Evolutionary conservation across 2,113 vertebrate species (phyloP), one percentile per base, ranked within the genome.

Genomic region (Plotosus lineatus): DNA sequence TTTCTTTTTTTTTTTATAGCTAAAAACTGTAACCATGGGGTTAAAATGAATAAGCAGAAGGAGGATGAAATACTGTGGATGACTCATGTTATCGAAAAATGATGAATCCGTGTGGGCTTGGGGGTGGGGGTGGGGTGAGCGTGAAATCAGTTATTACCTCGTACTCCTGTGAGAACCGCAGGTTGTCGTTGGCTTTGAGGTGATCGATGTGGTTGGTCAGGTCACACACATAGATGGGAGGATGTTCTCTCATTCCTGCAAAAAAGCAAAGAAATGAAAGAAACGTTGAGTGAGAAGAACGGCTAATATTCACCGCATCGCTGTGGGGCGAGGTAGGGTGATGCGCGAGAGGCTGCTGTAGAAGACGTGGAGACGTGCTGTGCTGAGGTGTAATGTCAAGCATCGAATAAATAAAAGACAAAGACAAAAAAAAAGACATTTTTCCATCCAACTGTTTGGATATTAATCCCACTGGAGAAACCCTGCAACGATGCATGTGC

Each of bases 151-250:
- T 77, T 33, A 51, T 38, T 88, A 98, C 97, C 97, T 99, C 96
- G 0, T 97, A 99, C 86, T 99, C 97, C 92, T 97, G 97, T 60
- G 95, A 98, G 93, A 98, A 98, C 85, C 92, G 95, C 77, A 98
- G 94, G 81, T 94, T 91, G 0, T 98, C 96, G 1, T 98, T 98
- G 90, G 96, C 96, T 87, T 95, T 97, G 68, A 98, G 95, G 42
- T 95, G 92, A 51, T 98, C 95, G 0, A 98, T 96, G 89, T 96
- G 95, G 88, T 99, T 95, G 0, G 94, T 88, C 10, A 99, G 93
- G 86, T 99, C 96, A 0, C 90, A 92, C 86, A 95, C 85, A 0
- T 94, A 87, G 82, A 96, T 94, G n/a, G 95, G 94, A 56, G 95
- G 95, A 86, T 96, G 96, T 80, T 96, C 95, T 33, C 93, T 94